Evolutionary conservation across 2,797 vertebrate species (phyloP), one percentile per base, ranked within the genome.

Genomic region (Centroberyx gerrardi): DNA sequence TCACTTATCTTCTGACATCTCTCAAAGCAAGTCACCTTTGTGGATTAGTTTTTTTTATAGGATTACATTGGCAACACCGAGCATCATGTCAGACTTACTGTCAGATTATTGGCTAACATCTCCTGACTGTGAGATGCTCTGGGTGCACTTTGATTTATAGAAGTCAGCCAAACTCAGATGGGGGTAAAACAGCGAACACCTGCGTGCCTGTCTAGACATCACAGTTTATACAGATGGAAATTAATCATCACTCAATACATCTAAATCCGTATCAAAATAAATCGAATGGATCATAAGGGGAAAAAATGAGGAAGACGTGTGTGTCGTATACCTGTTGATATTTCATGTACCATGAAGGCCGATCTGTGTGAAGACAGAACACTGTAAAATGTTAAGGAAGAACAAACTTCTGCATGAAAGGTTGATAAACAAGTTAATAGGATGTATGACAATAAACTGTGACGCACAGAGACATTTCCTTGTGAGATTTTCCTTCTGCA

Each of bases 41-140:
- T 51, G 42, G 33, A 7, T 33, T 33, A 3, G 4, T 33, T 33
- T 7, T 33, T 33, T 33, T 7, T 33, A 33, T 8, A n/a, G 36
- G 14, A 60, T 74, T 53, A 70, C 42, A 68, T 27, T 14, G 68
- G 56, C 62, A 66, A 75, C 65, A 5, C 22, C 33, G 4, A 33
- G 33, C 33, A 33, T 4, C 68, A 10, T 13, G 12, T 42, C 53
- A 28, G 48, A 77, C 13, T 58, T n/a, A n/a, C n/a, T 51, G 53
- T 59, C 40, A 69, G 55, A 62, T 62, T 68, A 71, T 68, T 5
- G n/a, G 48, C 61, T 73, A 58, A 54, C 22, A 56, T 62, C 31
- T 54, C 6, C 13, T 15, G 48, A 53, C 69, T 75, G 66, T 72
- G 0, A 27, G 36, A 64, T 63, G 48, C 48, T 10, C 9, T 44